Conservation (phyloP, 2,888 invertebrate species). For the Drosophila kokeensis region DNA sequence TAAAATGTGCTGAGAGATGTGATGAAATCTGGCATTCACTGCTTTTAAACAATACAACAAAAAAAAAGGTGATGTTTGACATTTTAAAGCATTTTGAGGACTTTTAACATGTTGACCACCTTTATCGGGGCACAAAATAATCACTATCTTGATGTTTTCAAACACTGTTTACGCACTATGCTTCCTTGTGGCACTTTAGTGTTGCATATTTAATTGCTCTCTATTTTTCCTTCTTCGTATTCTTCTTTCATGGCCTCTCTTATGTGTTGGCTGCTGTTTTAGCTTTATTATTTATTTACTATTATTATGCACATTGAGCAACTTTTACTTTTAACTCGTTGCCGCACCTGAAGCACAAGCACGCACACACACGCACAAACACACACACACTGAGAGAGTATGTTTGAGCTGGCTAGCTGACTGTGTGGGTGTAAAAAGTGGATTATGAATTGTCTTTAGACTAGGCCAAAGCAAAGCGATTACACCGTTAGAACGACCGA, state of each 20-base stretch:
- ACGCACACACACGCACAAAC: conserved; percentile 17
- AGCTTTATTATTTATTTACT: conserved; percentile 64
- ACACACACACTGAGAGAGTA: conserved; percentile 13
- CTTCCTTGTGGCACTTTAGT: conserved; percentile 23
- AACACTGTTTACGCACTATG: conserved; percentile 40
- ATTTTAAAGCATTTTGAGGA: conserved; percentile 24
- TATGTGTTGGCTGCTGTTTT: conserved; percentile 16
- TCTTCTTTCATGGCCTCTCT: conserved; percentile 13
- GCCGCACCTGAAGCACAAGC: conserved; percentile 62
- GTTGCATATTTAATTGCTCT: conserved; percentile 39
- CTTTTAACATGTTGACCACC: conserved; percentile 15
- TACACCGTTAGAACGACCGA: conserved; percentile 76
- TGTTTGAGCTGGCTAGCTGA: conserved; percentile 15
- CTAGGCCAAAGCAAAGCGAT: conserved; percentile 55
- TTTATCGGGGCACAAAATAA: conserved; percentile 4
- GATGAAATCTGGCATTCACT: conserved; percentile 18
- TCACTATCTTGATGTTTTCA: conserved; percentile 11
- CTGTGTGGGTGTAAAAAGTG: conserved; percentile 21
- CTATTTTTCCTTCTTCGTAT: conserved; percentile 11
- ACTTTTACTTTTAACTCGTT: conserved; percentile 67
- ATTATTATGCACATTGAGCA: conserved; percentile 56
- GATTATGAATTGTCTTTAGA: conserved; percentile 47
- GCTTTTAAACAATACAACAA: neutral
- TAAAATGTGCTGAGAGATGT: conserved; percentile 2
- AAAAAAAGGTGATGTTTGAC: conserved; percentile 3